Evolutionary conservation across 2,888 invertebrate genomes (phyloP), one percentile per base, ranked within the genome.

Genomic region (Andricus quercusramuli): DNA sequence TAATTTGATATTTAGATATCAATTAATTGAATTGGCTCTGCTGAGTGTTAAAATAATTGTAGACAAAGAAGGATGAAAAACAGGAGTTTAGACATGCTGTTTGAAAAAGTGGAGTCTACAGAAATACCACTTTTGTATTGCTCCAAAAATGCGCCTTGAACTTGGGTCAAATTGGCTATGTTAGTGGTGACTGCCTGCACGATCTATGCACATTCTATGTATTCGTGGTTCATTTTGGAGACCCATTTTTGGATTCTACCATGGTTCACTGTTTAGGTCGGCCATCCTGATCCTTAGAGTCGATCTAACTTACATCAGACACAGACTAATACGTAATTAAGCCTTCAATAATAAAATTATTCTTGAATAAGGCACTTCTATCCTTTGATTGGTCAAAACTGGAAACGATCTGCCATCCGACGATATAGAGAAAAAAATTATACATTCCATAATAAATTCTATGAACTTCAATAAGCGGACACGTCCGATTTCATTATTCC

Each of bases 381-480:
- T 51, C 29, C 15, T n/a, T 29, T 51, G 56, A n/a, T 74, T 29
- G 32, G 51, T 74, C n/a, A n/a, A 74, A 56, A 74, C 32, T 20
- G n/a, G 20, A 56, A 70, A 70, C 4, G 47, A 51, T 70, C 29
- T 74, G 56, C 32, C 22, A 80, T 41, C 59, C 67, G 51, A n/a
- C 65, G 47, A 80, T 70, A 82, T 66, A 85, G 95, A 92, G 93
- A 94, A 95, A 77, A 82, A 95, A 96, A 95, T 96, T 96, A 95
- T 96, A 96, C 96, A 96, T 96, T 96, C 96, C 96, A 96, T 95
- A 95, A 95, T 95, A 94, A 93, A 94, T 95, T 95, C 94, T 94
- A 95, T 95, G 88, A 87, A 20, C 74, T 20, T 56, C 32, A 56
- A 32, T 32, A 74, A 32, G 32, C 47, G 70, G 25, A n/a, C 22